Percentiles rank a stretch among this genome's conserved stretches.
These are phyloP conservation scores for Diaprepes abbreviatus DNA, from an alignment of 2,888 invertebrate genomes.

Conservation along the genomic window DNA sequence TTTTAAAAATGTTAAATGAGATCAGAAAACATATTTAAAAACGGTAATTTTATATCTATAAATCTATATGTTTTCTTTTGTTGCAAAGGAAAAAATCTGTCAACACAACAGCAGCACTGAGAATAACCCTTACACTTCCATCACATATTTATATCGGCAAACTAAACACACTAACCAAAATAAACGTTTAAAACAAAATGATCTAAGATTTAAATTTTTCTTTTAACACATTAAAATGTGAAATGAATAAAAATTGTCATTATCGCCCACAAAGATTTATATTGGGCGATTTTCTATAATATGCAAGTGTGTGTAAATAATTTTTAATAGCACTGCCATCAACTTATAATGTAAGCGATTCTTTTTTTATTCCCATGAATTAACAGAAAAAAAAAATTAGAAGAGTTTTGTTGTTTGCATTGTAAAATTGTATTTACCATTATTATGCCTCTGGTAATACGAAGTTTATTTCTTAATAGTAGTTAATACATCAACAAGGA, in stretches of 20 bases:
- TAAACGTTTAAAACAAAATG: conserved; percentile 8
- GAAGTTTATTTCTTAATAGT: conserved; percentile 7
- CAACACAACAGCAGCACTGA: background rate
- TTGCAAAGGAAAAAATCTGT: conserved; percentile 3
- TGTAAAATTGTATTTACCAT: conserved; percentile 1
- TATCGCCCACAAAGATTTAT: conserved; percentile 21
- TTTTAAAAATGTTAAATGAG: no score
- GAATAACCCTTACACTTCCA: background rate
- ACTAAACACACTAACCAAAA: conserved; percentile 7
- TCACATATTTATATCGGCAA: background rate
- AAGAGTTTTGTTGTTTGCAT: conserved; percentile 4
- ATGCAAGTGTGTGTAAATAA: conserved; percentile 31
- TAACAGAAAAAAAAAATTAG: conserved; percentile 2
- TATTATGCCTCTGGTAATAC: conserved; percentile 8
- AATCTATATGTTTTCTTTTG: no score
- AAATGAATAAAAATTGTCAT: conserved; percentile 21
- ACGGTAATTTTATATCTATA: no score
- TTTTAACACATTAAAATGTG: conserved; percentile 3
- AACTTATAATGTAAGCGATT: conserved; percentile 6
- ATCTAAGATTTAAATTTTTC: conserved; percentile 3
- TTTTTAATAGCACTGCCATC: conserved; percentile 9
- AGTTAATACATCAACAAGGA: conserved; percentile 25
- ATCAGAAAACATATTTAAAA: no score
- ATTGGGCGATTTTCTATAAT: conserved; percentile 14
- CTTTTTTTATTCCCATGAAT: background rate